These are phyloP conservation scores for Hyperoplus immaculatus DNA, from an alignment of 2,797 vertebrate genomes.

Conservation along the genomic window DNA sequence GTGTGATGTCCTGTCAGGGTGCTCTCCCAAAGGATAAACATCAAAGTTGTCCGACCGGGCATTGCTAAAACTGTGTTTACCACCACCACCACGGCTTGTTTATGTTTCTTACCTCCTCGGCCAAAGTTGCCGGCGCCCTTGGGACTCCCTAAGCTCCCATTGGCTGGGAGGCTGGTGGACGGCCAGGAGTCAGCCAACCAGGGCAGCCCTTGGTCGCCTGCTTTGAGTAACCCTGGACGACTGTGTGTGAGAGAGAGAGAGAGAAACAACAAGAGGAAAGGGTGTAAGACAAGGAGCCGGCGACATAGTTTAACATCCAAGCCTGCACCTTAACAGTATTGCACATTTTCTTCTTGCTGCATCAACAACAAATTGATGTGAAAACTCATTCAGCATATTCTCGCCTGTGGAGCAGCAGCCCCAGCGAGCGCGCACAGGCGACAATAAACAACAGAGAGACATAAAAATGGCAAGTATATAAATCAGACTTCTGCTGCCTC, in stretches of 20 bases:
- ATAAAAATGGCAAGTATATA: constrained; percentile 85
- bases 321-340: constrained; percentile 39
- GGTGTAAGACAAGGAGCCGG: constrained; percentile 23
- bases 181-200: constrained; percentile 98
- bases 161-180: constrained; percentile 93
- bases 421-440: constrained; percentile 51
- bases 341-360: constrained; percentile 74
- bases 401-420: constrained; percentile 68
- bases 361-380: constrained; percentile 80
- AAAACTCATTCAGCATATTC: constrained; percentile 82
- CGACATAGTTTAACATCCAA: constrained; percentile 61
- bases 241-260: constrained; percentile 71
- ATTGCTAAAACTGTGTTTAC: constrained; percentile 51
- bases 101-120: constrained; percentile 89
- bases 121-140: constrained; percentile 92
- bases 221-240: constrained; percentile 93
- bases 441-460: constrained; percentile 84
- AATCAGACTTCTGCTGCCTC: constrained; percentile 74
- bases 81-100: constrained; percentile 24
- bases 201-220: constrained; percentile 91
- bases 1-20: constrained; percentile 69
- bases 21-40: constrained; percentile 67
- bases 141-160: constrained; percentile 90
- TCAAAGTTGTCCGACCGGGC: constrained; percentile 77
- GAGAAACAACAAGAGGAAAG: constrained; percentile 38